phyloP scores from a whole-genome alignment of 2,113 vertebrate species.

The Fregata magnificens region DNA sequence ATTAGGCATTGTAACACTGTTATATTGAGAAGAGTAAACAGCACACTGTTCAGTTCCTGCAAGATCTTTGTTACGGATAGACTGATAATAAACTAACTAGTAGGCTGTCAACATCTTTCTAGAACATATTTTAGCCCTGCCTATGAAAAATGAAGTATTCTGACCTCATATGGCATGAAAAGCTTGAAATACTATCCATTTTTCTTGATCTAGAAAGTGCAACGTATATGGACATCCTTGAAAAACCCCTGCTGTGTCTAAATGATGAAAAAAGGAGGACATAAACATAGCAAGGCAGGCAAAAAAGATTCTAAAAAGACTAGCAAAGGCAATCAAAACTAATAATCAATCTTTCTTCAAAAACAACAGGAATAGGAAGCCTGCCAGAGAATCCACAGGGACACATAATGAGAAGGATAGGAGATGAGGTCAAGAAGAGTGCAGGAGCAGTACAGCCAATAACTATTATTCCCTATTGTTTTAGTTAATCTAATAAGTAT shows the following conservation, averaged over 20 bases:
- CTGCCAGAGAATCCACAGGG: background rate
- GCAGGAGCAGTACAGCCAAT: background rate
- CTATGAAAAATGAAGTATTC: background rate
- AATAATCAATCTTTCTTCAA: background rate
- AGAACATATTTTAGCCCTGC: background rate
- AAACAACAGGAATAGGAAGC: background rate
- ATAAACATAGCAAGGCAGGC: background rate
- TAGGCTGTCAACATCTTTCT: background rate
- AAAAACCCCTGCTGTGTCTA: background rate
- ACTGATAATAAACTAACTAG: background rate
- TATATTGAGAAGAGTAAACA: background rate
- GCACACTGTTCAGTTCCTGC: background rate
- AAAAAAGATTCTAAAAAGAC: background rate
- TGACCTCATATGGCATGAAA: background rate
- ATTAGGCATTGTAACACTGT: background rate
- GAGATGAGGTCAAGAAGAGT: background rate
- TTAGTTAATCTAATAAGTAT: background rate
- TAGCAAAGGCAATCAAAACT: background rate
- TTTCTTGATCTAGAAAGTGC: background rate
- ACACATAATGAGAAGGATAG: background rate
- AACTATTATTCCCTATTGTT: background rate
- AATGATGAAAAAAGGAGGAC: background rate
- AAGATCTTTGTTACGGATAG: background rate
- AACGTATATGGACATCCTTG: background rate
- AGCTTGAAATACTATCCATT: background rate